Base-by-base conservation (phyloP, 2,113 vertebrate genomes). In the Mobula hypostoma region DNA sequence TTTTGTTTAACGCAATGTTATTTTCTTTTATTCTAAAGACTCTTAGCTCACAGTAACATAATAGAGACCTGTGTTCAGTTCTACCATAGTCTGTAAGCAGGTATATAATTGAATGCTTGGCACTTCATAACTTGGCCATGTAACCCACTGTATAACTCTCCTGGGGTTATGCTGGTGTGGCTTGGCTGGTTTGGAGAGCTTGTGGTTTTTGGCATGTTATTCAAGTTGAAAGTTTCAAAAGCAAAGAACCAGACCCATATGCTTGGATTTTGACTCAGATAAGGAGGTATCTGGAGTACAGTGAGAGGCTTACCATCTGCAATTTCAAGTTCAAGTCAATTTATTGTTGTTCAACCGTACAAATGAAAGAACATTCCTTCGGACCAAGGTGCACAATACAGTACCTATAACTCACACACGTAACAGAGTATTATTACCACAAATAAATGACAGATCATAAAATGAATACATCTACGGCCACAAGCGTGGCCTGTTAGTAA, bases 191-290 rank as follows among this genome's bases (percentile, higher is more conserved):
- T 72, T 21, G 21, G 36, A 40, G 8, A 8, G 32, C 21, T 27
- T 72, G 90, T 74, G 90, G 68, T 93, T 93, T 74, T 74, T 70
- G 40, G 68, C 36, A 27, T 93, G 72, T 74, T 56, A 76, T 15
- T 93, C 21, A 74, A 93, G 74, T 56, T 15, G 15, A 56, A 93
- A 29, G 32, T 66, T 90, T 66, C 15, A 29, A 0, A 90, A 66
- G 85, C 5, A 19, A 48, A 29, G 63, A 93, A 56, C 9, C 24
- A 15, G 19, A 93, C 68, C 63, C 21, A 70, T 15, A 12, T 29
- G 66, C 66, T 48, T 74, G 68, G 19, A 21, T 72, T 56, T 40
- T 74, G 8, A 17, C 15, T 72, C 27, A 74, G 68, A 7, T 40
- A 12, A 66, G 12, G 24, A 17, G 29, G 29, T 11, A 66, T 11